These are phyloP conservation scores for Lateolabrax maculatus DNA, from an alignment of 2,797 vertebrate species.

Conservation along the genomic window DNA sequence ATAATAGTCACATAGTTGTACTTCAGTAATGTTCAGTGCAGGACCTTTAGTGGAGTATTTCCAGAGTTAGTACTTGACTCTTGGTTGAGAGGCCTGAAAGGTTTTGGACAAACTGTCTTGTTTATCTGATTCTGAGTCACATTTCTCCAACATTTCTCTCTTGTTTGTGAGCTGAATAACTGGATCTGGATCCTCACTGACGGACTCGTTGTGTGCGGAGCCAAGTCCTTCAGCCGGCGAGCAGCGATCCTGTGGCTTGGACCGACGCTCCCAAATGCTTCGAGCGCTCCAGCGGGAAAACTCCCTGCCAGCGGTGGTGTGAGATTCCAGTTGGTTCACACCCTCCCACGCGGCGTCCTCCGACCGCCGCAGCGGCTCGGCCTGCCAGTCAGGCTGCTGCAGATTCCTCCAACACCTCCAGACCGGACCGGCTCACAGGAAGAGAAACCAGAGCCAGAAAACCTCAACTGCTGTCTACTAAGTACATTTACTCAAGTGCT, in stretches of 20 bases:
- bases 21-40: too few relatives aligned
- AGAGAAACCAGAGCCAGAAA: constrained; percentile 17
- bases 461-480: too few relatives aligned
- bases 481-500: too few relatives aligned
- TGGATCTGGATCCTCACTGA: constrained; percentile 6
- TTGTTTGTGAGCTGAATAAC: not conserved
- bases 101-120: too few relatives aligned
- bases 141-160: not conserved
- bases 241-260: constrained; percentile 61
- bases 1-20: too few relatives aligned
- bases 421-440: constrained; percentile 3
- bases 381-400: constrained; percentile 6
- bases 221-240: constrained; percentile 23
- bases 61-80: too few relatives aligned
- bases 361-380: not conserved
- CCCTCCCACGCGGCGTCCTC: constrained; percentile 53
- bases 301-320: constrained; percentile 45
- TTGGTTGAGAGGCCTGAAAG: too few relatives aligned
- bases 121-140: not conserved
- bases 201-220: constrained; percentile 18
- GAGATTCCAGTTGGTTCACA: constrained; percentile 70
- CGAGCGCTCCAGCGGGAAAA: constrained; percentile 37
- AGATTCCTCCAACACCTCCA: constrained; percentile 40
- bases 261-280: constrained; percentile 34
- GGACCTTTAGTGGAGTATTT: too few relatives aligned